These are phyloP conservation scores for Drosophila albomicans DNA, from an alignment of 1,140 invertebrate species.

Conservation along the genomic window DNA sequence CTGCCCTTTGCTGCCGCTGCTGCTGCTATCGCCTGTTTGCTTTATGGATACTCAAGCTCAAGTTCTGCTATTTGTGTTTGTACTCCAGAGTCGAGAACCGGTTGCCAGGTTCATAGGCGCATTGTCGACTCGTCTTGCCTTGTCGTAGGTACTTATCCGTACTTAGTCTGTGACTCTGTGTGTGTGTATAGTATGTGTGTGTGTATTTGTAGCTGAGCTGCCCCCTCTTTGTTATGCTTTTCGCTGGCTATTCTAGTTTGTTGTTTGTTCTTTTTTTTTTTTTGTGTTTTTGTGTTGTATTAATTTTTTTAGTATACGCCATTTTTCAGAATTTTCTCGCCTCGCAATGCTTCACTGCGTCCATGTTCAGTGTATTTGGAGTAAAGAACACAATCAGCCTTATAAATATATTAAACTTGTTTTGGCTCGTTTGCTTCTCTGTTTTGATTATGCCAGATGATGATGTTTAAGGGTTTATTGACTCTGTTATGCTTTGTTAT, in stretches of 20 bases:
- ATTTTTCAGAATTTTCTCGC: conserved; percentile 48
- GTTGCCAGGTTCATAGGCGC: conserved; percentile 53
- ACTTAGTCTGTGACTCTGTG: conserved; percentile 20
- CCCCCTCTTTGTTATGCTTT: conserved; percentile 18
- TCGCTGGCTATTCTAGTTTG: conserved; percentile 20
- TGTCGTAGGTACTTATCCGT: conserved; percentile 62
- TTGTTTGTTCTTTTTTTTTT: conserved; percentile 5
- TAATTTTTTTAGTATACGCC: conserved; percentile 21
- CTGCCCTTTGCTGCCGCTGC: conserved; percentile 35
- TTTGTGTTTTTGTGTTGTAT: not conserved
- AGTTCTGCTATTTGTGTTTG: conserved; percentile 62
- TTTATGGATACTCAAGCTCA: conserved; percentile 71
- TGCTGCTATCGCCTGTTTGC: conserved; percentile 55
- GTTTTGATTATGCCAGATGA: conserved; percentile 58
- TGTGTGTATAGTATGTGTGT: not conserved
- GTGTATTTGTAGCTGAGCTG: conserved; percentile 27
- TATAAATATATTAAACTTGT: conserved; percentile 49
- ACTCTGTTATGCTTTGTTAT: conserved; percentile 43
- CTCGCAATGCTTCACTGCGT: conserved; percentile 45
- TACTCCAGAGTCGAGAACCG: conserved; percentile 42
- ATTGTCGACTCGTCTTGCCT: conserved; percentile 43
- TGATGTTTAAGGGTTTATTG: conserved; percentile 60
- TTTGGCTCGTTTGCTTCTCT: conserved; percentile 43
- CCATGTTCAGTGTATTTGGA: conserved; percentile 24
- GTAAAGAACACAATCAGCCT: conserved; percentile 13